A percentile compares a stretch with the other conserved stretches of the same genome.
Conservation (phyloP, 2,113 vertebrate species). For the Catharus fuscescens region DNA sequence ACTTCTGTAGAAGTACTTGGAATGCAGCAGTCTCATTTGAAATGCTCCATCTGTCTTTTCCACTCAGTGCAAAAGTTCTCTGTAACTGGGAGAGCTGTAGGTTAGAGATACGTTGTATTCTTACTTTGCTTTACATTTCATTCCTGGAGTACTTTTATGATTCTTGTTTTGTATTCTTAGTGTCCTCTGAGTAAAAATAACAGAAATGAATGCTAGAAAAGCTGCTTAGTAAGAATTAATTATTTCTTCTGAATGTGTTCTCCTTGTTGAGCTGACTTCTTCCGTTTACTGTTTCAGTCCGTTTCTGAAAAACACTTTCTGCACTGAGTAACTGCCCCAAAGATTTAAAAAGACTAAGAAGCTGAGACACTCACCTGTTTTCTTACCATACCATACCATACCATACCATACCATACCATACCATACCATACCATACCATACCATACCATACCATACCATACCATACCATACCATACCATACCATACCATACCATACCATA, state of each 20-base stretch:
- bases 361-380: neutral
- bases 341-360: neutral
- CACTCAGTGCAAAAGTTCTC: neutral
- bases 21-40: fast-evolving
- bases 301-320: neutral
- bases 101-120: neutral
- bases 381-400: neutral
- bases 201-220: neutral
- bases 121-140: neutral
- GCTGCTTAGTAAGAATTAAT: neutral
- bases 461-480: too few species aligned
- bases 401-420: too few species aligned
- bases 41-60: neutral
- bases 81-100: neutral
- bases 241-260: neutral
- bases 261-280: neutral
- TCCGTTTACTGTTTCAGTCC: neutral
- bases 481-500: too few species aligned
- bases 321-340: neutral
- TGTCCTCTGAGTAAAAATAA: neutral
- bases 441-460: too few species aligned
- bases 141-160: neutral
- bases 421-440: too few species aligned
- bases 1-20: neutral
- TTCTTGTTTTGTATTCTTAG: neutral